Evolutionary conservation across 2,797 vertebrate genomes (phyloP), one percentile per base, ranked within the genome.

Genomic region (Dendrocincla tyrannina): DNA sequence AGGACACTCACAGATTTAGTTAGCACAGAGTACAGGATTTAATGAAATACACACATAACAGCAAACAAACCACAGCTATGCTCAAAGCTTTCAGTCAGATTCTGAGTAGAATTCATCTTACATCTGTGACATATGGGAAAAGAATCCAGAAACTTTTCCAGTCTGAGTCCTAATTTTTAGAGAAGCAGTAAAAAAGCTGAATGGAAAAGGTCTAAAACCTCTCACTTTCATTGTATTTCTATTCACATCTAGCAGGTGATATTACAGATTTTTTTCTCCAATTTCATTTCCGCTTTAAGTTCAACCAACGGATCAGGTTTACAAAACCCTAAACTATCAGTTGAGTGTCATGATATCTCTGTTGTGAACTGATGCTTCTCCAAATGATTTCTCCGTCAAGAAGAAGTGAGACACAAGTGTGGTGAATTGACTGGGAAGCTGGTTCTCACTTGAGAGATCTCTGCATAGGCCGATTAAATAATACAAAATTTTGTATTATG

Each of bases 1-100:
- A 94, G 94, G 92, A 93, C 82, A 85, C 63, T 88, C 89, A 74
- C 47, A 88, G 91, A 77, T 89, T 93, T 88, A 91, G 93, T 95
- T 83, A 96, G 96, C 91, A 75, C 32, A 35, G 90, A 92, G 47
- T 89, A 93, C 41, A 77, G 75, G 49, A 74, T 85, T 96, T 93
- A 96, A 94, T 74, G 93, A 96, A 95, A 95, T 76, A 93, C 37
- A 92, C 53, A 56, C 19, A 17, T 55, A 89, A 79, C 63, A 80
- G 63, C 44, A 96, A 95, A 87, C 63, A 88, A 96, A 63, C 53
- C 37, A 73, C 42, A 92, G 50, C 50, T 76, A 85, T 13, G 46
- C 64, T 85, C 85, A 88, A 89, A 93, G 76, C 46, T 64, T 85
- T 83, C 82, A 88, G 64, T 77, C 37, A 68, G 56, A 72, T 19